A percentile compares a stretch with the other conserved stretches of the same genome.
Evolutionary conservation across 1,140 invertebrate species (phyloP).

Genomic region (Brachionus manjavacas): DNA sequence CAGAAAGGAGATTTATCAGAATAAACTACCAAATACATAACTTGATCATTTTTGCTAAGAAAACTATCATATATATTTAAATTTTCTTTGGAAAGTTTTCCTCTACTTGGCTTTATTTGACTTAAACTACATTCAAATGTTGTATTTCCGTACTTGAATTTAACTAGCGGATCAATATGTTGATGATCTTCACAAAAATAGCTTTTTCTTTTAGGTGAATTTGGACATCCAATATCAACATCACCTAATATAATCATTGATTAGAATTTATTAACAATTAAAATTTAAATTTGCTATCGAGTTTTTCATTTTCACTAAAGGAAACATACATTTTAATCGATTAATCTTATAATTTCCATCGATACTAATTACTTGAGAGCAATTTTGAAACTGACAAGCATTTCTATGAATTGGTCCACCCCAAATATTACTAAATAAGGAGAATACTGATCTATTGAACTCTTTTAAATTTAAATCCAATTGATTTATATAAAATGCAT

Average conservation of each 20-base stretch:
- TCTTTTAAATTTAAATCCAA: not conserved
- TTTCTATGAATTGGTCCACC: not conserved
- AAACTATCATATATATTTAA: not conserved
- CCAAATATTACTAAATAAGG: not conserved
- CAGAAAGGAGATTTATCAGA: not conserved
- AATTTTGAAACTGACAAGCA: not conserved
- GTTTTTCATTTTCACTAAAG: not conserved
- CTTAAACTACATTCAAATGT: not conserved
- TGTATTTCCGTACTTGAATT: not conserved
- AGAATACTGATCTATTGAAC: not conserved
- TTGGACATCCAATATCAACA: not conserved
- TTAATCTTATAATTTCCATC: not conserved
- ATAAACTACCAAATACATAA: not conserved
- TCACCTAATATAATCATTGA: not conserved
- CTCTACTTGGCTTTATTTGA: not conserved
- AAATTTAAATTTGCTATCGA: not conserved
- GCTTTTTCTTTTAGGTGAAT: not conserved
- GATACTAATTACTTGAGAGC: not conserved
- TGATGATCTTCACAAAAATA: constrained; percentile 5
- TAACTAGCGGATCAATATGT: not conserved
- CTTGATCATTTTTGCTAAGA: not conserved
- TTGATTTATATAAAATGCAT: not conserved
- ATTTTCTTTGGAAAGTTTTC: constrained; percentile 4
- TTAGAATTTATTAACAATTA: not conserved
- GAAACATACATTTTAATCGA: not conserved